Base-by-base conservation (phyloP, 2,888 invertebrate species). In the Chaetogeoica ovagalla region DNA sequence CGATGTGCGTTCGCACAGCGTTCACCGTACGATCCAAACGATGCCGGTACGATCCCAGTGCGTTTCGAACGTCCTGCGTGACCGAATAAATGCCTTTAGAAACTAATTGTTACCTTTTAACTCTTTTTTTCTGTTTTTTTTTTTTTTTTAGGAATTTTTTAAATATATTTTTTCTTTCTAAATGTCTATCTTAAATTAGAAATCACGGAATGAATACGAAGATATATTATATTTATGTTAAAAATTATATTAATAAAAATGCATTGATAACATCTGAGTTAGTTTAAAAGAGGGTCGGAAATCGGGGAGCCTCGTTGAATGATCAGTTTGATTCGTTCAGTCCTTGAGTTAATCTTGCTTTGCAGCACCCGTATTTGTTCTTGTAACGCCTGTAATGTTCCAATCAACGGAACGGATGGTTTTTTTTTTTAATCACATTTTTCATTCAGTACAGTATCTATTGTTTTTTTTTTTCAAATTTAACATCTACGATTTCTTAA, bases 291-390 rank as follows among this genome's bases (percentile, higher is more conserved):
- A n/a, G 72, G 81, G 62, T 81, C 70, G 69, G 73, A 57, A 43
- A 94, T 93, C 84, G 95, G 95, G 85, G 91, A 91, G 88, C 94
- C 95, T 86, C 94, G 92, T 89, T 94, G 93, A 87, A 93, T 90
- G 86, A 96, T 89, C 85, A 94, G 89, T 88, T 95, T 95, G 86
- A 95, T 92, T 86, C 95, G 92, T 88, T 96, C 95, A 87, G 91
- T 92, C 84, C 94, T 92, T 88, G 94, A 92, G 86, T 92, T 90
- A 86, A 96, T 93, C 90, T 94, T 94, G 88, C 91, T 92, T 88
- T 95, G 94, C 86, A 96, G 90, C 87, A 91, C 90, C 87, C 93
- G 93, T 85, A 94, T 92, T 88, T 91, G 91, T 88, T 95, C 95
- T 87, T 93, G 92, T 89, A 91, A 93, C 87, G 91, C 92, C 95